Base-by-base conservation (phyloP, 2,113 vertebrate species). In the Lagopus leucura region DNA sequence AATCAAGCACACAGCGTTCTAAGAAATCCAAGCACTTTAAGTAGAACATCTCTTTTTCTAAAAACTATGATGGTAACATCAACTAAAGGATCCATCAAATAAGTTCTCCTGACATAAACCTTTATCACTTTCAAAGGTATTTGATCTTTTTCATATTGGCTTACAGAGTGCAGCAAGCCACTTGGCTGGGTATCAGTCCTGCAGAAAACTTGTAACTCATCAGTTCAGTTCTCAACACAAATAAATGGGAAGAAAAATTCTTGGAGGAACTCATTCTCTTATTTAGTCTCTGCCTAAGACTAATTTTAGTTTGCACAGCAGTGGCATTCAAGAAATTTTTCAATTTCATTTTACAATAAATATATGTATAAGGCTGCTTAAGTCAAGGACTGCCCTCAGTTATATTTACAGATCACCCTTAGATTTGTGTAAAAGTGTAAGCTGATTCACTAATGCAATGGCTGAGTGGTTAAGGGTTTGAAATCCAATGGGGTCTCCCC, bases 1-100 rank as follows among this genome's bases (percentile, higher is more conserved):
- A 89, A 92, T 47, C 42, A 84, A 88, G 73, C 76, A 93, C 55
- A 88, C 47, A 81, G 57, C 60, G 72, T 86, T 48, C 88, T 90
- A 57, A 36, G 93, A 64, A 93, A 95, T 82, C 67, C 13, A 74
- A 28, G 14, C 40, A 75, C 40, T 86, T 61, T 5, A 47, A n/a
- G 19, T 14, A 61, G 36, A 71, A 67, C 16, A 61, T 2, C 60
- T 71, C 15, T 11, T 69, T 86, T 67, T 61, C n/a, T 52, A 73
- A 52, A 74, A 30, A 66, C 32, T 65, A 7, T 14, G 74, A 45
- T 28, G 18, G 13, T 22, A 70, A 58, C 1, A 3, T 36, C 55
- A 79, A 17, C 34, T 83, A 18, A 50, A 75, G 38, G 25, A 81
- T 28, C 22, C 67, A 77, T 6, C 77, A 79, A 71, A 48, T 19